Evolutionary conservation across 2,113 vertebrate species (phyloP).

Genomic region (Manacus vitellinus): DNA sequence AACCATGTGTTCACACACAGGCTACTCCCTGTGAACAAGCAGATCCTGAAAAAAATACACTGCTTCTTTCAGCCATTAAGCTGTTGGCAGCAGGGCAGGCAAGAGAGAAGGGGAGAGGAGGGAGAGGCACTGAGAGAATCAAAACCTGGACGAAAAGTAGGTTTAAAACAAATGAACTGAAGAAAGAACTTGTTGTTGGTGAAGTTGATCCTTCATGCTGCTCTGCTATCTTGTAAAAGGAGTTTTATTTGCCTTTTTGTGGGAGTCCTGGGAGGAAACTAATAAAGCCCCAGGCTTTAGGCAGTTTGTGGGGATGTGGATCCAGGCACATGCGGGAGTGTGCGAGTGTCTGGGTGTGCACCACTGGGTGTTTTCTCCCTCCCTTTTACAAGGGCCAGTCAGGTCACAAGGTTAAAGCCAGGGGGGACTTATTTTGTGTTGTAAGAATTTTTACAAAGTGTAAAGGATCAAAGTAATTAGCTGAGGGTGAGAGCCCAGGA

Average conservation of each 20-base stretch:
- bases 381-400: constrained; percentile 73
- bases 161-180: constrained; percentile 68
- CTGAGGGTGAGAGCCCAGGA: constrained; percentile 72
- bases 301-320: constrained; percentile 31
- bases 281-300: constrained; percentile 71
- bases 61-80: constrained; percentile 19
- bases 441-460: constrained; percentile 86
- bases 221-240: constrained; percentile 77
- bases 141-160: constrained; percentile 24
- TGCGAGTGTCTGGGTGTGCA: neutral
- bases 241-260: constrained; percentile 77
- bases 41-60: neutral
- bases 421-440: constrained; percentile 77
- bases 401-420: constrained; percentile 83
- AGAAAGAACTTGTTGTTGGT: constrained; percentile 55
- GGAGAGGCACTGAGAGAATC: constrained; percentile 22
- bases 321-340: neutral
- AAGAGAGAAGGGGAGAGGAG: neutral
- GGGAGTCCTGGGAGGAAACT: constrained; percentile 74
- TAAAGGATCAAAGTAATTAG: constrained; percentile 86
- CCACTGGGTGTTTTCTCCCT: neutral
- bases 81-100: constrained; percentile 9
- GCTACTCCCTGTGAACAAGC: neutral
- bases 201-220: constrained; percentile 44
- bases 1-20: neutral